These are phyloP conservation scores for Pteropus alecto DNA, from an alignment of 2,113 vertebrate species.

Conservation along the genomic window DNA sequence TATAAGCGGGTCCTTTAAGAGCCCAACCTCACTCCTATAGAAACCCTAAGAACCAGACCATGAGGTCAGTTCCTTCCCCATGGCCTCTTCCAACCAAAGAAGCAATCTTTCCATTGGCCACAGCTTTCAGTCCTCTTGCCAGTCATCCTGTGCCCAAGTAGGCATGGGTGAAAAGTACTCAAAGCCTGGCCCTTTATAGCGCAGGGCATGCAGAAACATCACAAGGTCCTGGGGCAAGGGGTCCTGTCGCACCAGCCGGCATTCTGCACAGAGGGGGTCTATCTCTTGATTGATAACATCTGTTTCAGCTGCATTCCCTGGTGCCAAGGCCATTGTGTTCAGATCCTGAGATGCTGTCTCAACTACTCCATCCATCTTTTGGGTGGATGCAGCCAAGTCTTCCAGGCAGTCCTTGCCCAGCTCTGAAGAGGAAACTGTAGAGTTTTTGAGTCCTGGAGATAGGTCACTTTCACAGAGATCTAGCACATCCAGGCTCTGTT, in stretches of 20 bases:
- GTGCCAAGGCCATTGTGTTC: neutral
- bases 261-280: constrained; percentile 93
- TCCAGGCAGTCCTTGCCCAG: neutral
- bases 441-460: constrained; percentile 39
- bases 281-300: constrained; percentile 60
- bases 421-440: neutral
- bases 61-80: neutral
- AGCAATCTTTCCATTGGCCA: rapidly evolving
- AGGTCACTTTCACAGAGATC: constrained; percentile 84
- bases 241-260: constrained; percentile 87
- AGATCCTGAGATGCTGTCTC: constrained; percentile 9
- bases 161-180: constrained; percentile 93
- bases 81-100: neutral
- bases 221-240: constrained; percentile 92
- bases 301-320: neutral
- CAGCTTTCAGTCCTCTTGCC: constrained; percentile 81
- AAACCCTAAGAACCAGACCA: constrained; percentile 27
- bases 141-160: constrained; percentile 94
- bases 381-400: neutral
- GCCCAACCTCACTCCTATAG: neutral
- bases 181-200: constrained; percentile 95
- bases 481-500: constrained; percentile 89
- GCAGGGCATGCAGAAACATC: constrained; percentile 96
- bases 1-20: neutral
- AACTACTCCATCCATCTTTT: constrained; percentile 24